phyloP scores from a whole-genome alignment of 2,113 vertebrate species.

The Sula dactylatra region DNA sequence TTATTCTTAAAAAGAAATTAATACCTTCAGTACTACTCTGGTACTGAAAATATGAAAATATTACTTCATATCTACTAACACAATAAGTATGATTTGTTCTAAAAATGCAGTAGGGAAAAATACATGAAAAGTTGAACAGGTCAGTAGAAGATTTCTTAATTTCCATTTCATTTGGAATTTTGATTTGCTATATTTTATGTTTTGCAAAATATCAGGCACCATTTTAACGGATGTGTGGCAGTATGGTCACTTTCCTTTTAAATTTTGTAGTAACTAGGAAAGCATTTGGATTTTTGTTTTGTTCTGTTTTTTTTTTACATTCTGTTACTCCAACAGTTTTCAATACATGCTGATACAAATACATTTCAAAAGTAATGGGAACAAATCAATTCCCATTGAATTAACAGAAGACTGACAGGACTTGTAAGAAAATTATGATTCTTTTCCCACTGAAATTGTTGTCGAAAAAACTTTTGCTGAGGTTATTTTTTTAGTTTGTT shows the following conservation, averaged over 20 bases:
- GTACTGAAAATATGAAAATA: neutral
- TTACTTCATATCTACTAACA: neutral
- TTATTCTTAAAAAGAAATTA: neutral
- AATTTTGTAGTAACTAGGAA: neutral
- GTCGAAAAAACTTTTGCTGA: neutral
- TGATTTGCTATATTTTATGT: neutral
- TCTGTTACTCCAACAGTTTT: neutral
- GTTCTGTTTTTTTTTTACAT: neutral
- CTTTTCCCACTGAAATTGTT: neutral
- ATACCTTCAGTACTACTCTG: neutral
- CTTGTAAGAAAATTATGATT: neutral
- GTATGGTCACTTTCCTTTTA: neutral
- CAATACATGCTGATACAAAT: neutral
- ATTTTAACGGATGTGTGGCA: neutral
- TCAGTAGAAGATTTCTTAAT: neutral
- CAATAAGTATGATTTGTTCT: neutral
- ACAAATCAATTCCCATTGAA: neutral
- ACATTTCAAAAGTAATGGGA: neutral
- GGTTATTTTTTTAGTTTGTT: neutral
- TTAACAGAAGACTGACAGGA: neutral
- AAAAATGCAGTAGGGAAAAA: neutral
- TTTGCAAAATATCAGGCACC: neutral
- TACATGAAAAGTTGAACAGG: neutral
- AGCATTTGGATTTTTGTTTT: neutral
- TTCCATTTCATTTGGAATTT: neutral